These are phyloP conservation scores for Oxyteleia sp. DNA, from an alignment of 2,888 invertebrate species.

Conservation along the genomic window DNA sequence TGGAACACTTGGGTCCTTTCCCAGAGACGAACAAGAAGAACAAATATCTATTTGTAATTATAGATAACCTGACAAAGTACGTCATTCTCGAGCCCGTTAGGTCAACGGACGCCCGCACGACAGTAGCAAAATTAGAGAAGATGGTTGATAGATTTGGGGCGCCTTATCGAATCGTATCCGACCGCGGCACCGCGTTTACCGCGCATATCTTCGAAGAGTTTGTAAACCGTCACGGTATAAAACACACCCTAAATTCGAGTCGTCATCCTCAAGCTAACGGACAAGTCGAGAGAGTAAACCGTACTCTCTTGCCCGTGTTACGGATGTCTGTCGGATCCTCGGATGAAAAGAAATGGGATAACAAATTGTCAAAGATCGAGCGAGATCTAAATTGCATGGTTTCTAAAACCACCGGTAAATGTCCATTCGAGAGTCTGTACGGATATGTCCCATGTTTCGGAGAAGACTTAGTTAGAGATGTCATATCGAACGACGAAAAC, in stretches of 20 bases:
- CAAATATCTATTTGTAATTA: constrained; percentile 59
- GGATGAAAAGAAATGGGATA: not conserved
- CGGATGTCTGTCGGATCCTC: not conserved
- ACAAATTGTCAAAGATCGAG: not conserved
- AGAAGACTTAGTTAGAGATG: not conserved
- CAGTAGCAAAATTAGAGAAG: constrained; percentile 25
- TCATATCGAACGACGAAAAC: not conserved
- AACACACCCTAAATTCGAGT: constrained; percentile 35
- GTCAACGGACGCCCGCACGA: constrained; percentile 11
- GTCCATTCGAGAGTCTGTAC: constrained; percentile 19
- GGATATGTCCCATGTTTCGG: constrained; percentile 18
- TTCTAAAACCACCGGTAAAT: constrained; percentile 26
- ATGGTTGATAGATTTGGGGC: constrained; percentile 59
- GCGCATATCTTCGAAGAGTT: not conserved
- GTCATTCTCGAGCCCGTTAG: constrained; percentile 54
- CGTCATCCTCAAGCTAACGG: constrained; percentile 27
- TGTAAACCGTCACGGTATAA: constrained; percentile 16
- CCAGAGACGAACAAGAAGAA: constrained; percentile 34
- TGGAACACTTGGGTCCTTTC: constrained; percentile 71
- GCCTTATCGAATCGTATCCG: constrained; percentile 7
- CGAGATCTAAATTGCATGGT: constrained; percentile 11
- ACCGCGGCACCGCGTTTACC: not conserved
- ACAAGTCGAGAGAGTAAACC: not conserved
- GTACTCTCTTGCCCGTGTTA: constrained; percentile 20
- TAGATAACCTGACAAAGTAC: constrained; percentile 72